Evolutionary conservation across 2,888 invertebrate species (phyloP).

Genomic region (Lithophane socia): DNA sequence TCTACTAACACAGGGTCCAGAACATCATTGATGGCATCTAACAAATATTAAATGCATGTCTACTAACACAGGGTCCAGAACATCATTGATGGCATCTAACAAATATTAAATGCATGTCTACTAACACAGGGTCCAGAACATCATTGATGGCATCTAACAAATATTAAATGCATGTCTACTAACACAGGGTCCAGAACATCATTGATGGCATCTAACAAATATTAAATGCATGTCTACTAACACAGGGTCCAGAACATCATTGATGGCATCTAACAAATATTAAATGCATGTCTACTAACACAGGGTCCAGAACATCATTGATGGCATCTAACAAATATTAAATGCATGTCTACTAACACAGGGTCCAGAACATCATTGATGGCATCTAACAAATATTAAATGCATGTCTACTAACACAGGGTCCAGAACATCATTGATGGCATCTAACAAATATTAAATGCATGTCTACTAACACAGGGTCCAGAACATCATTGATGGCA

Average conservation of each 20-base stretch:
- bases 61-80: conserved; percentile 90
- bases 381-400: conserved; percentile 88
- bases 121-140: conserved; percentile 90
- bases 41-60: conserved; percentile 87
- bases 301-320: conserved; percentile 89
- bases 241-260: conserved; percentile 90
- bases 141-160: conserved; percentile 90
- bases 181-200: conserved; percentile 91
- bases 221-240: conserved; percentile 89
- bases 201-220: conserved; percentile 89
- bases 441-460: conserved; percentile 88
- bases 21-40: conserved; percentile 90
- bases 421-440: conserved; percentile 90
- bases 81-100: conserved; percentile 89
- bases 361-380: conserved; percentile 90
- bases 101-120: conserved; percentile 87
- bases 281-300: conserved; percentile 91
- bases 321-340: conserved; percentile 89
- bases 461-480: conserved; percentile 90
- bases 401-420: conserved; percentile 90
- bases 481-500: conserved; percentile 90
- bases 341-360: conserved; percentile 90
- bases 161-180: conserved; percentile 84
- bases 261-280: conserved; percentile 88
- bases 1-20: conserved; percentile 90